Evolutionary conservation across 2,888 invertebrate genomes (phyloP), one percentile per base, ranked within the genome.

Genomic region (Onchidella celtica): DNA sequence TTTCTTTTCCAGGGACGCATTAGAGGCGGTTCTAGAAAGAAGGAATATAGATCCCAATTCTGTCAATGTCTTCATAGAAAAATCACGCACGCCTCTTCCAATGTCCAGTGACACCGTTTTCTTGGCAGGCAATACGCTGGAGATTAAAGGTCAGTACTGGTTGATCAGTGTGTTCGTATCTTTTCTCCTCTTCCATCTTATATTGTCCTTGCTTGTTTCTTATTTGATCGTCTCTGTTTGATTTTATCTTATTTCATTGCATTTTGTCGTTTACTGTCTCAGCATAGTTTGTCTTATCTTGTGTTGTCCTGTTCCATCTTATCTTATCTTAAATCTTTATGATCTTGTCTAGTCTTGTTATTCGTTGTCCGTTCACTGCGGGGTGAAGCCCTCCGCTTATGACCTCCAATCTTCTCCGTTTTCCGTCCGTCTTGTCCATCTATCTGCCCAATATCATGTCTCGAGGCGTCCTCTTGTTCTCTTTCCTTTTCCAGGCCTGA

Each of bases 81-180:
- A 95, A 47, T 94, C 95, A 89, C 94, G 95, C 91, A 94, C 95
- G 65, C 95, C 95, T 83, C 93, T 96, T 85, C 95, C 95, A 36
- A 93, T 95, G 87, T 93, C 95, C 84, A 91, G 92, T 55, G 96
- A 96, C 89, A 95, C 95, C 24, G 95, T 95, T 69, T 94, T 94
- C 89, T 94, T 96, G 24, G 96, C 95, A 59, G 96, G 96, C 3
- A 95, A 95, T 89, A 95, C 95, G 88, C 94, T 96, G 81, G 94
- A 95, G 89, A 95, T 96, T 88, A 95, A 94, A 94, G 95, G 95
- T 95, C 92, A 94, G 94, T 89, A n/a, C n/a, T n/a, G n/a, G n/a
- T n/a, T n/a, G n/a, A n/a, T n/a, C n/a, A n/a, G n/a, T n/a, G n/a
- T n/a, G n/a, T n/a, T n/a, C n/a, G n/a, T n/a, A n/a, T n/a, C n/a